Evolutionary conservation across 2,797 vertebrate species (phyloP).

Genomic region (Sparidentex hasta): DNA sequence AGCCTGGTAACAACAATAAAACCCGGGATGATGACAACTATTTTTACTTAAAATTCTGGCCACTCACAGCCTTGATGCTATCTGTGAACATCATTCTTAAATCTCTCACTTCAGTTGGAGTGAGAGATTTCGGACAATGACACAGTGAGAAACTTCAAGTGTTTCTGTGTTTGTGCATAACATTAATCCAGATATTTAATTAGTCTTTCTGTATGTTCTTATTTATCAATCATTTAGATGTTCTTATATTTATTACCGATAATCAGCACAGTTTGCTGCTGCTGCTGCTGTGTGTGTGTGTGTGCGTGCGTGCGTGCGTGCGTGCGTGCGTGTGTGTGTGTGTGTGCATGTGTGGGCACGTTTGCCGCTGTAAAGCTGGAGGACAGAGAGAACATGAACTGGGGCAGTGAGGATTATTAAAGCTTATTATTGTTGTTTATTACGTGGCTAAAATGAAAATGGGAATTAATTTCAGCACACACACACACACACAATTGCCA

Average conservation of each 20-base stretch:
- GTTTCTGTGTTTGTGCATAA: background rate
- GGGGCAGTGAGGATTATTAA: constrained; percentile 26
- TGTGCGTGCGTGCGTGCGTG: background rate
- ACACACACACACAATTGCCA: constrained; percentile 8
- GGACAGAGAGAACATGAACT: constrained; percentile 9
- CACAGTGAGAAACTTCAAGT: background rate
- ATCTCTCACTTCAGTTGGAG: background rate
- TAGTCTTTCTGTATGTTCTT: background rate
- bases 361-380: background rate
- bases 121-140: too few species aligned
- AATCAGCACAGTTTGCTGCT: background rate
- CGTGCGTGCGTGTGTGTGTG: background rate
- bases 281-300: background rate
- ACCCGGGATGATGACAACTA: too few species aligned
- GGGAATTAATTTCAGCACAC: constrained; percentile 14
- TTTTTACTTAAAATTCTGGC: too few species aligned
- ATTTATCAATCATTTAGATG: background rate
- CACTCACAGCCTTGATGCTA: background rate
- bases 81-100: background rate
- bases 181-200: background rate
- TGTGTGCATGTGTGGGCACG: background rate
- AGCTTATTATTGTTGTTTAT: constrained; percentile 48
- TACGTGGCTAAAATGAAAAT: constrained; percentile 31
- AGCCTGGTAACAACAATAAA: too few species aligned
- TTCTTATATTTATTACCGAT: background rate